These are phyloP conservation scores for Lichenostomus cassidix DNA, from an alignment of 2,113 vertebrate species.

Conservation along the genomic window DNA sequence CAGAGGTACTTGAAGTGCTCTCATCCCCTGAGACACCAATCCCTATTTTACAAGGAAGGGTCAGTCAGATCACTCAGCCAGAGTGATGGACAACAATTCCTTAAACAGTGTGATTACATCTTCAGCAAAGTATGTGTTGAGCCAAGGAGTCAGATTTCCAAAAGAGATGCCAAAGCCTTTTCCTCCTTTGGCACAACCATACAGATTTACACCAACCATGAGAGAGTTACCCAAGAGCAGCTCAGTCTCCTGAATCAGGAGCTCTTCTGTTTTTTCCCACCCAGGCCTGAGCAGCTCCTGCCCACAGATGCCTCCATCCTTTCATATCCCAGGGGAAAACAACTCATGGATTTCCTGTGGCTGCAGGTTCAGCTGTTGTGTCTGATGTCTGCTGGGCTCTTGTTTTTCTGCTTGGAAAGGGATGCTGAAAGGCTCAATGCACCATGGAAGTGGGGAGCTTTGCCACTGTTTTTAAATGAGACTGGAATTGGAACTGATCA, in stretches of 20 bases:
- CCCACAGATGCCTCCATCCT: neutral
- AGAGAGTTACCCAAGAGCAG: neutral
- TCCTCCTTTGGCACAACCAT: conserved; percentile 15
- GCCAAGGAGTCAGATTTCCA: neutral
- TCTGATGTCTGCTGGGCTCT: neutral
- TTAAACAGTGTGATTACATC: neutral
- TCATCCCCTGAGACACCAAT: neutral
- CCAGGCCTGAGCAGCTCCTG: neutral
- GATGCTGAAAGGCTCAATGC: neutral
- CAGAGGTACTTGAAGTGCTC: neutral
- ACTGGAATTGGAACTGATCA: neutral
- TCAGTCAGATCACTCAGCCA: neutral
- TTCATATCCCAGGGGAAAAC: neutral
- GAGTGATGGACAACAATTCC: conserved; percentile 17
- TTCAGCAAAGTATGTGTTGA: conserved; percentile 9
- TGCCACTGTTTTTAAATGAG: neutral
- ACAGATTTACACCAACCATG: neutral
- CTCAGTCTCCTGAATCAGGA: neutral
- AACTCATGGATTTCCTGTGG: neutral
- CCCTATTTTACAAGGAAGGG: too few relatives aligned
- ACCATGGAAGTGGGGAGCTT: neutral
- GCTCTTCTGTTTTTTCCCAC: neutral
- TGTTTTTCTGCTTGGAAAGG: neutral
- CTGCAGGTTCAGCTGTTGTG: neutral
- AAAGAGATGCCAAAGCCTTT: neutral